Conservation (phyloP, 2,888 invertebrate species). For the Bimastos eiseni region DNA sequence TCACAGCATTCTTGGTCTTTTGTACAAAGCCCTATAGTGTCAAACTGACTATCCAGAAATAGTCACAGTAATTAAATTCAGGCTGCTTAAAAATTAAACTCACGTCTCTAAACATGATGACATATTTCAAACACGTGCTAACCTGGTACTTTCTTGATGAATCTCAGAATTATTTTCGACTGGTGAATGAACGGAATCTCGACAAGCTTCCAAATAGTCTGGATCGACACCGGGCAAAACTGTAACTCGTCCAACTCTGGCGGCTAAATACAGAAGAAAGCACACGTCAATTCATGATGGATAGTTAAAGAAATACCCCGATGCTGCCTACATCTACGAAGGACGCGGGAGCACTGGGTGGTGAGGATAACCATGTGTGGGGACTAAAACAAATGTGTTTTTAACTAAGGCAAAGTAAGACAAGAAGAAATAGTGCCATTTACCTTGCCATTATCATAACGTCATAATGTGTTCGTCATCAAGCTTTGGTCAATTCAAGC, state of each 20-base stretch:
- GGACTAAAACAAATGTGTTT: too few relatives aligned
- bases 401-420: too few relatives aligned
- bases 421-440: too few relatives aligned
- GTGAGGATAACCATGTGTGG: too few relatives aligned
- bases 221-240: conserved; percentile 34
- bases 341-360: too few relatives aligned
- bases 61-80: neutral
- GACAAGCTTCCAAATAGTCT: conserved; percentile 40
- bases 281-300: neutral
- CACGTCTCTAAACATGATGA: too few relatives aligned
- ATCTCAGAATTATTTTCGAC: conserved; percentile 52
- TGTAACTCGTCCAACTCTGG: conserved; percentile 37
- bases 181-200: conserved; percentile 46
- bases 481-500: too few relatives aligned
- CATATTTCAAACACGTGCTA: conserved; percentile 33
- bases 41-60: neutral
- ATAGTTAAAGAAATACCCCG: too few relatives aligned
- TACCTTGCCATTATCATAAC: too few relatives aligned
- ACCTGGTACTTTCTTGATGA: conserved; percentile 57
- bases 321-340: too few relatives aligned
- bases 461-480: too few relatives aligned
- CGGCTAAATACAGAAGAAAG: conserved; percentile 29
- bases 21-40: neutral
- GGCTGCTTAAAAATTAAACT: too few relatives aligned
- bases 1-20: neutral